These are phyloP conservation scores for Scolopax bukidnonensis DNA, from an alignment of 2,797 vertebrate genomes.

Conservation along the genomic window DNA sequence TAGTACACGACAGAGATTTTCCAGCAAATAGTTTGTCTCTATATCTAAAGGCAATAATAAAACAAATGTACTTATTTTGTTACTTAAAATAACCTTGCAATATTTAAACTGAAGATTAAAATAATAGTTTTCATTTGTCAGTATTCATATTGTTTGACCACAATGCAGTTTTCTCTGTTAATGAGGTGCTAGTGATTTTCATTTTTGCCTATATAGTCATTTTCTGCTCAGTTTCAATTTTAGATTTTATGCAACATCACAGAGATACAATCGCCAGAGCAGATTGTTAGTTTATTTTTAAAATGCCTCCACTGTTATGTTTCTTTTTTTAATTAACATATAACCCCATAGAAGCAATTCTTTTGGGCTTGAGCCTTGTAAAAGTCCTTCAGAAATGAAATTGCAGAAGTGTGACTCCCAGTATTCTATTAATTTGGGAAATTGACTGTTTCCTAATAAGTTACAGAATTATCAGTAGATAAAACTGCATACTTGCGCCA, in stretches of 20 bases:
- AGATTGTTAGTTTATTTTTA: conserved; percentile 49
- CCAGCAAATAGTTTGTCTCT: not conserved
- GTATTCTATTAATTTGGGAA: not conserved
- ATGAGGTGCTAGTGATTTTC: conserved; percentile 9
- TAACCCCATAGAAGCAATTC: conserved; percentile 19
- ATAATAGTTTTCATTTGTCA: conserved; percentile 14
- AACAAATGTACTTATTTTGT: not conserved
- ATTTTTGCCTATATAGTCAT: conserved; percentile 25
- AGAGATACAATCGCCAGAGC: not conserved
- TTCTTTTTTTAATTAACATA: conserved; percentile 1
- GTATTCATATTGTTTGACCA: conserved; percentile 16
- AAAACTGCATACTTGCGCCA: not conserved
- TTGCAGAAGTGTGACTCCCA: not conserved
- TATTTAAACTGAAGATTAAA: conserved; percentile 40
- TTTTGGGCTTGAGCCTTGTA: not conserved
- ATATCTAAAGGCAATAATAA: conserved; percentile 34
- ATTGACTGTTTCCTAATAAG: not conserved
- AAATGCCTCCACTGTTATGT: conserved; percentile 26
- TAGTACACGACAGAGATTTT: not conserved
- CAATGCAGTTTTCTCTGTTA: not conserved
- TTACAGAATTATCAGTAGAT: not conserved
- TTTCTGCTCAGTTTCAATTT: conserved; percentile 61
- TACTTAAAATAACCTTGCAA: conserved; percentile 30
- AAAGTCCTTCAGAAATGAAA: conserved; percentile 35
- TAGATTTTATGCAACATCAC: conserved; percentile 19